Base-by-base conservation (phyloP, 2,888 invertebrate genomes). In the Kryphioiulus occultus region DNA sequence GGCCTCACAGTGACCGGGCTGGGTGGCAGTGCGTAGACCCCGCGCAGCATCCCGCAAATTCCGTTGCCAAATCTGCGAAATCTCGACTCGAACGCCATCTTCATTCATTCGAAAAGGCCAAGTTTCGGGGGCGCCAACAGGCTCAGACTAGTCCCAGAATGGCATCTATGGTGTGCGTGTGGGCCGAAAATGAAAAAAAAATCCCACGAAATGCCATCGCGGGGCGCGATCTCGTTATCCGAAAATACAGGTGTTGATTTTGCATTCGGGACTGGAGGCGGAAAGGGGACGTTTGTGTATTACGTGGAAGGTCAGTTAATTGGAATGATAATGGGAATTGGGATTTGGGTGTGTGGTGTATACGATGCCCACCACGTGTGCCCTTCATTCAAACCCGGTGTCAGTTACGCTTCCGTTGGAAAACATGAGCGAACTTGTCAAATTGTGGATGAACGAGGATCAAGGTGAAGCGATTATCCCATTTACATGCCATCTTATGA, bases 211-310 rank as follows among this genome's bases (percentile, higher is more conserved):
- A 68, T 68, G 68, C 68, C 68, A 68, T 68, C 68, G 12, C 10
- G 68, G 68, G 68, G 68, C 26, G 68, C 68, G 4, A 26, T 68
- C 68, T 68, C 4, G 22, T 22, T 26, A 68, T 7, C 68, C 68
- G 7, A 68, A 68, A 68, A 68, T 9, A 26, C 68, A 68, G 68
- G 68, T 68, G 68, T 68, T 68, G 68, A 68, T 68, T 68, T 68
- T 4, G 68, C 22, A 68, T 68, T 68, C 19, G 22, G 68, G 68
- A 68, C 26, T 22, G 26, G 22, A 19, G 4, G 44, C 12, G 9
- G 26, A 26, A 68, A 12, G 26, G 68, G 68, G 12, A 26, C 68
- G 68, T 26, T 68, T 26, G 68, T 9, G 26, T 1, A 68, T 26
- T 22, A 26, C 12, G 68, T 10, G 68, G 17, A 15, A 53, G 9